Conservation (phyloP, 2,797 vertebrate species). For the Pantherophis vulpinus region DNA sequence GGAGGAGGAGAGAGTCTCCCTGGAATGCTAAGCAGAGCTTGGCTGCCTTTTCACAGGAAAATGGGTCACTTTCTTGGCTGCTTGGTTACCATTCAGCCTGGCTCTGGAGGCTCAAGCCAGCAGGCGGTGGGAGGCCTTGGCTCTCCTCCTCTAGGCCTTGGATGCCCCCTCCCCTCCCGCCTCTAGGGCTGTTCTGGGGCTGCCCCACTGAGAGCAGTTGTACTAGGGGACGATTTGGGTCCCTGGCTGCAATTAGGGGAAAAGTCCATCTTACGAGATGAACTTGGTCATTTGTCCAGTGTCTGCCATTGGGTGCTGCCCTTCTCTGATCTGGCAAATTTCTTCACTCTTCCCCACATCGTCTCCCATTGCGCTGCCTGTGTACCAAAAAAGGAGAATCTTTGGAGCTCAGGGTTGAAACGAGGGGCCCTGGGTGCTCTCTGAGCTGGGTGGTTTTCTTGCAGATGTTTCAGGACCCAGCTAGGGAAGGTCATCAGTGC, state of each 20-base stretch:
- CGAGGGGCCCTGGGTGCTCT: too few relatives aligned
- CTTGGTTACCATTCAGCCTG: background rate
- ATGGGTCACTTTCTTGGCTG: background rate
- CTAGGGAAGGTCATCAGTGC: too few relatives aligned
- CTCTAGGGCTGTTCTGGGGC: fast-evolving
- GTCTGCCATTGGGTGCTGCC: background rate
- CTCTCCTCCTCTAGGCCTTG: background rate
- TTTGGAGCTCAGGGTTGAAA: too few relatives aligned
- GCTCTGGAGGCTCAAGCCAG: background rate
- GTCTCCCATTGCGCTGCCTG: background rate
- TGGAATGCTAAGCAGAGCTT: conserved; percentile 17
- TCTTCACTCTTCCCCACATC: background rate
- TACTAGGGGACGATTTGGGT: background rate
- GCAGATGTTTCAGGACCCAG: too few relatives aligned
- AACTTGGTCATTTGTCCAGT: background rate
- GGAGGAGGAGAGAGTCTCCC: conserved; percentile 29
- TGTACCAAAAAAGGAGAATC: too few relatives aligned
- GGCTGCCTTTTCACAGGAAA: background rate
- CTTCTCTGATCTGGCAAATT: background rate
- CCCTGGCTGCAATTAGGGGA: background rate
- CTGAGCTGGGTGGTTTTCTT: too few relatives aligned
- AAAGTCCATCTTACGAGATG: background rate
- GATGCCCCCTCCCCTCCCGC: fast-evolving
- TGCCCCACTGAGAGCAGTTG: too few relatives aligned
- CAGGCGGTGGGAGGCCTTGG: background rate